These are phyloP conservation scores for Elgonia sp. DNA, from an alignment of 2,888 invertebrate species.

Conservation along the genomic window DNA sequence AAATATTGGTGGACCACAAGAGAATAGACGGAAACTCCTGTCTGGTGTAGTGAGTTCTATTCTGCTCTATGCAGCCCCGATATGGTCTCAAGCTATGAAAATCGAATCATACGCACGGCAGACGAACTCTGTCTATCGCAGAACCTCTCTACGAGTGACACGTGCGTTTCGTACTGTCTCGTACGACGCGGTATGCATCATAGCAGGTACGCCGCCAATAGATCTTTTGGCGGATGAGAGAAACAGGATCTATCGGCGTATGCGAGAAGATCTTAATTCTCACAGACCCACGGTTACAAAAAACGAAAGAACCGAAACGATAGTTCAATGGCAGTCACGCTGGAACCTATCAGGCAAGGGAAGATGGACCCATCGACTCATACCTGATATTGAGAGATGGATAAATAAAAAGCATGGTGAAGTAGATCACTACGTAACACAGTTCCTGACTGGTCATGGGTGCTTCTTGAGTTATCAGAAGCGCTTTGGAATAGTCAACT, in stretches of 20 bases:
- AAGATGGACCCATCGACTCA: constrained; percentile 3
- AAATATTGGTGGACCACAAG: too few species aligned
- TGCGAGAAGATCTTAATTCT: too few species aligned
- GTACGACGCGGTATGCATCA: neutral
- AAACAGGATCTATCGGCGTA: neutral
- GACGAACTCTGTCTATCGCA: too few species aligned
- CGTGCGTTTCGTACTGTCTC: neutral
- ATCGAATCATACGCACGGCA: too few species aligned
- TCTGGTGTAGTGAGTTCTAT: too few species aligned
- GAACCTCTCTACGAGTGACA: too few species aligned
- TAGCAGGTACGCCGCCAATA: constrained; percentile 2
- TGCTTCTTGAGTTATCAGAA: neutral
- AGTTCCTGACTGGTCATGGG: neutral
- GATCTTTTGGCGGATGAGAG: neutral
- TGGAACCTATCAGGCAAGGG: neutral
- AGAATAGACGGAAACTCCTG: too few species aligned
- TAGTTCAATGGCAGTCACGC: neutral
- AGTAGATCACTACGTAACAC: neutral
- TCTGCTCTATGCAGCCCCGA: too few species aligned
- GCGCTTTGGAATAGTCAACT: neutral
- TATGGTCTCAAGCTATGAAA: too few species aligned
- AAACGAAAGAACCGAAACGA: too few species aligned
- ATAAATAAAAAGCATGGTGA: neutral
- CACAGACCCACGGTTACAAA: too few species aligned
- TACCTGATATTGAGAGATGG: constrained; percentile 15